Evolutionary conservation across 1,140 invertebrate genomes (phyloP).

Genomic region (Bicyclus anynana): DNA sequence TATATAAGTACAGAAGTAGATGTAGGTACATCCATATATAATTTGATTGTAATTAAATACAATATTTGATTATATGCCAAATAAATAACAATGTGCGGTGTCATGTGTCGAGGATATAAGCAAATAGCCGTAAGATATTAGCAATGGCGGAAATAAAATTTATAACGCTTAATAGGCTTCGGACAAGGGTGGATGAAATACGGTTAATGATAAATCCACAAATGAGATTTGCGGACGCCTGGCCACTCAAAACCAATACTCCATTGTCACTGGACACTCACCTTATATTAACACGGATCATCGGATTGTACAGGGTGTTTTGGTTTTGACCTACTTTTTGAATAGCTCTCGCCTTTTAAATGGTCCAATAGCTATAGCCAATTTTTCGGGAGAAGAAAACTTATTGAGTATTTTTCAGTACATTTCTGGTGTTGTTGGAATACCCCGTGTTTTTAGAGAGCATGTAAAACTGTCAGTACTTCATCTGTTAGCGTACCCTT

Average conservation of each 20-base stretch:
- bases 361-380: too few relatives aligned
- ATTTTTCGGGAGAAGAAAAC: too few relatives aligned
- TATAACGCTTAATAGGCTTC: conserved; percentile 70
- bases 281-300: conserved; percentile 63
- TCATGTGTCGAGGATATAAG: conserved; percentile 16
- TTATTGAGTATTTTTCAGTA: too few relatives aligned
- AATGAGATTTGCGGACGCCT: conserved; percentile 75
- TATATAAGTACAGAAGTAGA: neutral
- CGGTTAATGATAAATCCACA: conserved; percentile 77
- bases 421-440: too few relatives aligned
- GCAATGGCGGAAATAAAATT: conserved; percentile 66
- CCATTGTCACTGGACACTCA: conserved; percentile 71
- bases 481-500: too few relatives aligned
- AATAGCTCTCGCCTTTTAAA: too few relatives aligned
- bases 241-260: conserved; percentile 65
- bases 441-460: too few relatives aligned
- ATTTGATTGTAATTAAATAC: too few relatives aligned
- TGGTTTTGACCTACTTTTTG: neutral
- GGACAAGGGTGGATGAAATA: conserved; percentile 67
- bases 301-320: conserved; percentile 41
- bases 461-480: too few relatives aligned
- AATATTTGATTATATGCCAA: too few relatives aligned
- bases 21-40: too few relatives aligned
- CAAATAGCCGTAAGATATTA: conserved; percentile 58
- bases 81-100: neutral